Base-by-base conservation (phyloP, 2,797 vertebrate species). In the Sebastes kiyomatsui region DNA sequence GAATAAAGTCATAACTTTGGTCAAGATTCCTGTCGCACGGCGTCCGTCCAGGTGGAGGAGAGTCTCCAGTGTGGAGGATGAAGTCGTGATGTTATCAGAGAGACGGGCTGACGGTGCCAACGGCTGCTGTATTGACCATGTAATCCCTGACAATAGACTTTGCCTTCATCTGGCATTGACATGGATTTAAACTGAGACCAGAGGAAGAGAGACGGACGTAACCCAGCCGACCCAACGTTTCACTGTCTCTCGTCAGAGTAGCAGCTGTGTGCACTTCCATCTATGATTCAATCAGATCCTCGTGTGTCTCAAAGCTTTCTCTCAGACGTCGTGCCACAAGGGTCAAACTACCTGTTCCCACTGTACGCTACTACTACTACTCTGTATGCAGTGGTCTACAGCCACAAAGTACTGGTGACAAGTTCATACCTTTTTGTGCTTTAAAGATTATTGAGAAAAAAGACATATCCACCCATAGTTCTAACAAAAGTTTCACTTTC, bases 81-180 rank as follows among this genome's bases (percentile, higher is more conserved):
- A 67, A 65, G 72, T 33, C 0, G 25, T 67, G 82, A 80, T 87
- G 82, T 75, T 88, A 88, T 90, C 69, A 42, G 46, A 70, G 56
- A 22, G 77, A 73, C 84, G 73, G 69, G 32, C 23, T 77, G 77
- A 88, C 69, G 67, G 38, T 16, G 74, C 67, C 71, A 58, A 75
- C 59, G 67, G 75, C 35, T 62, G 58, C 33, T 38, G 65, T 90
- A 91, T 91, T 84, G 90, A 93, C 80, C 28, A 20, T 49, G 56
- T 92, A 93, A 94, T 95, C 90, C 87, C 83, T 72, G 56, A 87
- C 84, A 89, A 90, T 82, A 80, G 84, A 92, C 86, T 87, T 76
- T 83, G 77, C 78, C 80, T 89, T 90, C 88, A 92, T 93, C 90
- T 87, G 79, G 74, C 77, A 82, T 72, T 83, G 88, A 90, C 84